phyloP scores from a whole-genome alignment of 2,888 invertebrate genomes.

The Microctonus brassicae region DNA sequence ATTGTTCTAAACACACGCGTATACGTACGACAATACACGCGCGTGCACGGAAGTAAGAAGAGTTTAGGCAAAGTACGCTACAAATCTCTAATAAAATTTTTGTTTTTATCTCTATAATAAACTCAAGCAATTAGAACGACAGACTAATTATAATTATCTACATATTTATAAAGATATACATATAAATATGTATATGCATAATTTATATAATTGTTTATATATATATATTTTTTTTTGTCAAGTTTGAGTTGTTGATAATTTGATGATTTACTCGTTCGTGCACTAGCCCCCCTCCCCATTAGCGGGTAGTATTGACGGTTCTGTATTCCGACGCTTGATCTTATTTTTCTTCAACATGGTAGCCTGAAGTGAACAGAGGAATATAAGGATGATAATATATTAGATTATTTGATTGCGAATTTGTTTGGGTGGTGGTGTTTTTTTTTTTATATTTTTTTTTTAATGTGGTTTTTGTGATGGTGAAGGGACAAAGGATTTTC shows the following conservation, averaged over 20 bases:
- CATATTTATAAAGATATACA: too few species aligned
- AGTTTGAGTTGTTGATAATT: slow-evolving; percentile 55
- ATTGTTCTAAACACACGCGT: slow-evolving; percentile 38
- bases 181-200: too few species aligned
- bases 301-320: slow-evolving; percentile 81
- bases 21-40: slow-evolving; percentile 34
- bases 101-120: slow-evolving; percentile 28
- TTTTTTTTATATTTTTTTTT: neutral
- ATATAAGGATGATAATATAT: slow-evolving; percentile 64
- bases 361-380: slow-evolving; percentile 80
- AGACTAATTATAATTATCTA: slow-evolving; percentile 41
- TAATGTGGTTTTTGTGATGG: slow-evolving; percentile 13
- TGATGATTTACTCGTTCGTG: slow-evolving; percentile 73
- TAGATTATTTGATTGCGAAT: slow-evolving; percentile 66
- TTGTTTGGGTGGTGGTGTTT: slow-evolving; percentile 27
- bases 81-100: too few species aligned
- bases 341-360: slow-evolving; percentile 99
- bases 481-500: slow-evolving; percentile 53
- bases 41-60: slow-evolving; percentile 50
- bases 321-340: slow-evolving; percentile 94
- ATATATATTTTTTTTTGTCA: slow-evolving; percentile 39
- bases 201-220: too few species aligned
- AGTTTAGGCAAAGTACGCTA: slow-evolving; percentile 55
- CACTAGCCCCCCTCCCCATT: slow-evolving; percentile 80
- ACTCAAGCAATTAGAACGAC: slow-evolving; percentile 15